Conservation (phyloP, 2,888 invertebrate species). For the Eretmocerus hayati region DNA sequence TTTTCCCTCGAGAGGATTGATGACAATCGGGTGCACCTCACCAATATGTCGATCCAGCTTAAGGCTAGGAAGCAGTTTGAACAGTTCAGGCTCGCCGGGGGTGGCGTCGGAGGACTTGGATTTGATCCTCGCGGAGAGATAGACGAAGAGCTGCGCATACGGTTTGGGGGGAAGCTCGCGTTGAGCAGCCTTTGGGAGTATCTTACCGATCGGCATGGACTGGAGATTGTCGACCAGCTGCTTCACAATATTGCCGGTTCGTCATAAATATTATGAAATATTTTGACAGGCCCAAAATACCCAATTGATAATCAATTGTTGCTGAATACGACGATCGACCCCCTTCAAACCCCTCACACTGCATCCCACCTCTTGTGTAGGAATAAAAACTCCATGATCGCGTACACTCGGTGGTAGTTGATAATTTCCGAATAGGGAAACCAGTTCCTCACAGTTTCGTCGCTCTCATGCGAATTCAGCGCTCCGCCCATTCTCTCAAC, state of each 20-base stretch:
- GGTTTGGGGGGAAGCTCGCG: constrained; percentile 55
- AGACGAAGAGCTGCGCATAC: constrained; percentile 13
- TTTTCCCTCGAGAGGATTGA: constrained; percentile 54
- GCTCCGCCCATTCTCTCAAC: no score
- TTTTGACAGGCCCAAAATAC: no score
- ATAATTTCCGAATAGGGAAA: no score
- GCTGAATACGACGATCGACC: no score
- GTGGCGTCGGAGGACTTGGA: constrained; percentile 6
- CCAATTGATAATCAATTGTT: no score
- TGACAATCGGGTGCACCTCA: constrained; percentile 54
- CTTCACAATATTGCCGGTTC: constrained; percentile 48
- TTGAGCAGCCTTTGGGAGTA: constrained; percentile 51
- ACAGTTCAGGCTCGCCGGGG: constrained; percentile 36
- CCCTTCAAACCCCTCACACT: no score
- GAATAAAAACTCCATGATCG: no score
- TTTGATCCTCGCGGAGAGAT: constrained; percentile 1
- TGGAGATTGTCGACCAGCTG: constrained; percentile 46
- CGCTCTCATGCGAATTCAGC: no score
- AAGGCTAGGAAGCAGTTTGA: constrained; percentile 22
- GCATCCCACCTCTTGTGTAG: no score
- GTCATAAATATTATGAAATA: no score
- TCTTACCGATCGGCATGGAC: constrained; percentile 51
- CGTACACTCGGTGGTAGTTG: no score
- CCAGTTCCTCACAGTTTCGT: no score
- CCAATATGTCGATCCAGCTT: constrained; percentile 54